These are phyloP conservation scores for Ifrita kowaldi DNA, from an alignment of 2,113 vertebrate species.

Conservation along the genomic window DNA sequence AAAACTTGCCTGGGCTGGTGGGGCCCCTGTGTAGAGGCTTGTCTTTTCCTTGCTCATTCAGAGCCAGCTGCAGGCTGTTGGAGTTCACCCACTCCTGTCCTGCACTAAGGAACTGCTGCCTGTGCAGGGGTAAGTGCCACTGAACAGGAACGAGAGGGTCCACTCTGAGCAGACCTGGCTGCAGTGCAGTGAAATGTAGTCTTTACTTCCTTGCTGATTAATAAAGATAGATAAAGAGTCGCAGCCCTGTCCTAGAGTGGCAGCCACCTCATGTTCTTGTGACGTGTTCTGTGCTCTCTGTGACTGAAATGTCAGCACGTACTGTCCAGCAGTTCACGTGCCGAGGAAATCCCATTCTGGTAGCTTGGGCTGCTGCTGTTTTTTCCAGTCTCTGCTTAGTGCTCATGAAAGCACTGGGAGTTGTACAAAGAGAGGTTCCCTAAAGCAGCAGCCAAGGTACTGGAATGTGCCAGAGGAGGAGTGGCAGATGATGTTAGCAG, in stretches of 20 bases:
- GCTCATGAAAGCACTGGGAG: neutral
- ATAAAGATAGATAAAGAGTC: neutral
- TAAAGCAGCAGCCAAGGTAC: neutral
- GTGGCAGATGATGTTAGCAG: neutral
- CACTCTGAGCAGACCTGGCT: neutral
- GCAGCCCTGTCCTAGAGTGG: neutral
- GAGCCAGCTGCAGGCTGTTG: neutral
- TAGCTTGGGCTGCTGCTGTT: neutral
- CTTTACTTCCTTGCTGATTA: neutral
- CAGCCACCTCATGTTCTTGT: neutral
- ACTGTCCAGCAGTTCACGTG: neutral
- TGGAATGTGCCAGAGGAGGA: neutral
- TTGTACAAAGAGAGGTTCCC: neutral
- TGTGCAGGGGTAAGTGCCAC: too few relatives aligned
- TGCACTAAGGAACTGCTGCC: neutral
- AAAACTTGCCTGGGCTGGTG: neutral
- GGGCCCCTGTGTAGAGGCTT: neutral
- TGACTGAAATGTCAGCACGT: neutral
- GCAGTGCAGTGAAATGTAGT: neutral
- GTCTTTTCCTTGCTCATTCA: neutral
- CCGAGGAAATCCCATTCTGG: neutral
- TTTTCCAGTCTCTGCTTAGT: neutral
- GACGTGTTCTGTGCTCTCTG: accelerated
- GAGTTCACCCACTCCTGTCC: neutral
- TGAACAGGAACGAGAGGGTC: neutral